Conservation (phyloP, 2,113 vertebrate species). For the Benitochromis conjunctus region DNA sequence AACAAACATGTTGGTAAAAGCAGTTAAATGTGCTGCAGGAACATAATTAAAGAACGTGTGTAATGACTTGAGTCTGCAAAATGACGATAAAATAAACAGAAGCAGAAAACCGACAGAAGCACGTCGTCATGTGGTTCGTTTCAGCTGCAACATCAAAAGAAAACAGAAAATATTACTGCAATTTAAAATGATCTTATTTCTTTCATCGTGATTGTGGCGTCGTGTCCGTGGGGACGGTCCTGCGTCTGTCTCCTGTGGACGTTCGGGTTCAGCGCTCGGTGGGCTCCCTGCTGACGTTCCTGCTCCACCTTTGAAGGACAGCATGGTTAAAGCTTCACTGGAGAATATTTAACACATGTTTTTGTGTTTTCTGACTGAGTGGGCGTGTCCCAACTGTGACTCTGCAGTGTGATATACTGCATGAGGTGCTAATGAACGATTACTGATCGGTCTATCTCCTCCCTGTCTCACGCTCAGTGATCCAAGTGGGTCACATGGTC, state of each 20-base stretch:
- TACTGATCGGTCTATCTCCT: not conserved
- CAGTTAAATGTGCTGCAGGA: not conserved
- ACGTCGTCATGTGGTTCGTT: not conserved
- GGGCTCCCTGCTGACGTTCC: too few species aligned
- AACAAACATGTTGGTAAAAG: not conserved
- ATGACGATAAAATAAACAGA: not conserved
- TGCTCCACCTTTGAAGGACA: not conserved
- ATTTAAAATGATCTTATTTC: not conserved
- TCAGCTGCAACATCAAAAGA: not conserved
- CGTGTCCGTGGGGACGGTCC: not conserved
- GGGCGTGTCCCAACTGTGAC: not conserved
- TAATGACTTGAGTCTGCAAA: not conserved
- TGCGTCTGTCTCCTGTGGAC: not conserved
- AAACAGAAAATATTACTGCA: not conserved
- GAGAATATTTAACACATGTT: not conserved
- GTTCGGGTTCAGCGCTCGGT: fast-evolving
- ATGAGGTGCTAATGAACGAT: not conserved
- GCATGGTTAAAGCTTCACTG: not conserved
- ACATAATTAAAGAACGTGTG: fast-evolving
- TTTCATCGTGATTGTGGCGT: not conserved
- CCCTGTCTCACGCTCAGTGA: not conserved
- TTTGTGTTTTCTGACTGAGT: not conserved
- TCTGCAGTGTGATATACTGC: not conserved
- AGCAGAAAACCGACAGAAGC: not conserved
- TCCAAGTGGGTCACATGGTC: not conserved